Conservation (phyloP, 2,888 invertebrate genomes). For the Troides helena region DNA sequence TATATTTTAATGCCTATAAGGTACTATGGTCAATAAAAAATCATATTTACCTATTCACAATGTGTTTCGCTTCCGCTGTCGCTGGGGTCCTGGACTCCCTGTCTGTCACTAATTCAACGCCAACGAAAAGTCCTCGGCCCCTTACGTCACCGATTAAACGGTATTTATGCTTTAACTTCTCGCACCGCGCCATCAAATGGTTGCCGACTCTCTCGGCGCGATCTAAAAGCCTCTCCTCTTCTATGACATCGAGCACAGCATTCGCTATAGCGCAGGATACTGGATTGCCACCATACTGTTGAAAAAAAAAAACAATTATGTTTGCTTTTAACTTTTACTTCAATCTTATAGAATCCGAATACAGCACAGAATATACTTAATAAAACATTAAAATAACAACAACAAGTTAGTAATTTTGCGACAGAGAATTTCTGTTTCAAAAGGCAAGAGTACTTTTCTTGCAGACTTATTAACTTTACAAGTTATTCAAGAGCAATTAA, state of each 20-base stretch:
- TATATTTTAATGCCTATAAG: too few species aligned
- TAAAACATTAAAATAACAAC: neutral
- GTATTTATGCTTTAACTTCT: constrained; percentile 86
- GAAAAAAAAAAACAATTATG: constrained; percentile 3
- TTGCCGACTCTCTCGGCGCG: constrained; percentile 91
- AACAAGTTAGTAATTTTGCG: neutral
- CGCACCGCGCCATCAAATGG: constrained; percentile 85
- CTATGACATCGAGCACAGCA: constrained; percentile 96
- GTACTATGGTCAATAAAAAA: neutral
- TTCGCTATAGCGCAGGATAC: constrained; percentile 98
- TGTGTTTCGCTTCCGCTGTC: constrained; percentile 87
- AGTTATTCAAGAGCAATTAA: constrained; percentile 20
- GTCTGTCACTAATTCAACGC: constrained; percentile 93
- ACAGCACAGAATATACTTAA: neutral
- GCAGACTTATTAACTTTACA: constrained; percentile 9
- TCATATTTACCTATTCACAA: constrained; percentile 82
- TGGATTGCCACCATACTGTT: constrained; percentile 98
- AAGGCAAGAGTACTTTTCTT: constrained; percentile 8
- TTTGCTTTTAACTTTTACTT: neutral
- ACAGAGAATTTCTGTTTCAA: constrained; percentile 6
- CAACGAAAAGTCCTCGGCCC: constrained; percentile 96
- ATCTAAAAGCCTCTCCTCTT: constrained; percentile 90
- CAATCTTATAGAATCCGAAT: neutral
- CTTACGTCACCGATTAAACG: constrained; percentile 92
- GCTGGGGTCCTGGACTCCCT: constrained; percentile 89